phyloP scores from a whole-genome alignment of 2,113 vertebrate species.

The Hypomesus transpacificus region DNA sequence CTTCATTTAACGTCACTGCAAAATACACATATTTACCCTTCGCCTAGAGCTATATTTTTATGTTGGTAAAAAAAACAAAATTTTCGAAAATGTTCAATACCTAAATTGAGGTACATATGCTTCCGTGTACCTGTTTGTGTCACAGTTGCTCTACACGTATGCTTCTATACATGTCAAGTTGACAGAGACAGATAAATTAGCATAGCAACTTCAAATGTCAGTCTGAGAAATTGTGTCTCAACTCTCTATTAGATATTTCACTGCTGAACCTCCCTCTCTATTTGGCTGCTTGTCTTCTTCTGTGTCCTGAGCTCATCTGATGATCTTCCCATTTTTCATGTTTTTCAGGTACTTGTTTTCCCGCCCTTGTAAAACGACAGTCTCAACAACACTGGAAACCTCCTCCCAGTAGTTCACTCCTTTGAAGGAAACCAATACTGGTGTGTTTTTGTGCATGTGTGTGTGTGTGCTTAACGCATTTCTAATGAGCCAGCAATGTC shows the following conservation, averaged over 20 bases:
- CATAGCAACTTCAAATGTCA: conserved; percentile 49
- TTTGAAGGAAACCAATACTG: conserved; percentile 52
- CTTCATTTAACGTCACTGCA: no score
- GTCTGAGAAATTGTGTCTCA: conserved; percentile 49
- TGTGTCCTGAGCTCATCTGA: conserved; percentile 54
- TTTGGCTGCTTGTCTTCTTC: conserved; percentile 58
- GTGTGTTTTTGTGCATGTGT: no score
- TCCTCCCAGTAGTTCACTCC: conserved; percentile 15
- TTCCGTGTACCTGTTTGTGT: not conserved
- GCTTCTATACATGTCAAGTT: conserved; percentile 35
- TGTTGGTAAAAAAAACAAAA: no score
- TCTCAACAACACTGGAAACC: conserved; percentile 33
- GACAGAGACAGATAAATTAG: conserved; percentile 56
- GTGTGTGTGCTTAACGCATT: conserved; percentile 61
- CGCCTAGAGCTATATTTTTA: no score
- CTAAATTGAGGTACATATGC: not conserved
- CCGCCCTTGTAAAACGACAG: conserved; percentile 11
- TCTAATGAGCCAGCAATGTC: conserved; percentile 61
- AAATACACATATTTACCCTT: no score
- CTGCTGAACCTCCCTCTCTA: conserved; percentile 51
- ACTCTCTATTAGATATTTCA: conserved; percentile 51
- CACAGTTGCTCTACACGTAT: conserved; percentile 6
- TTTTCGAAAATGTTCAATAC: not conserved
- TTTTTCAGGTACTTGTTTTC: conserved; percentile 24
- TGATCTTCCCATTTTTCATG: conserved; percentile 50